These are phyloP conservation scores for Vespertilio murinus DNA, from an alignment of 2,797 vertebrate species.

Conservation along the genomic window DNA sequence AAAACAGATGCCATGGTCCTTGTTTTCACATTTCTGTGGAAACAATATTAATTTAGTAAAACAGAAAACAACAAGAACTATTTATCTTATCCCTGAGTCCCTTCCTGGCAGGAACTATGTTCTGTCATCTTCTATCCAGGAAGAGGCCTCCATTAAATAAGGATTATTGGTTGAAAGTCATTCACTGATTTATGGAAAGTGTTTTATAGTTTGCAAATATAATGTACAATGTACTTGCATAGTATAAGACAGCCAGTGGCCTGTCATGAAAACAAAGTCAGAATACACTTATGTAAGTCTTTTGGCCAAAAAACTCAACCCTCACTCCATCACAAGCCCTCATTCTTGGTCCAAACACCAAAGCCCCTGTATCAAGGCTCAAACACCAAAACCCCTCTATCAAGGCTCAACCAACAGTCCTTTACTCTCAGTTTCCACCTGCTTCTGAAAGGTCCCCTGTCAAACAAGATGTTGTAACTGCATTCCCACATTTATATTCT, in stretches of 20 bases:
- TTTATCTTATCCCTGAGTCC: background rate
- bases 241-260: background rate
- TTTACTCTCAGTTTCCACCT: background rate
- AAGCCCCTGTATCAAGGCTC: background rate
- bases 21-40: slow-evolving; percentile 18
- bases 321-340: background rate
- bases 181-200: background rate
- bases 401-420: background rate
- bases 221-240: background rate
- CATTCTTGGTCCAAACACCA: background rate
- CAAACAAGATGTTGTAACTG: background rate
- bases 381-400: no score
- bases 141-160: slow-evolving; percentile 28
- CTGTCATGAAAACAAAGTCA: slow-evolving; percentile 8
- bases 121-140: background rate
- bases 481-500: background rate
- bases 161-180: background rate
- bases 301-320: background rate
- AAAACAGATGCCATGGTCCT: background rate
- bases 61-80: slow-evolving; percentile 43
- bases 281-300: background rate
- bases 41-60: slow-evolving; percentile 32
- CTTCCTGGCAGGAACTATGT: background rate
- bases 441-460: background rate
- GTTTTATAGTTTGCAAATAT: background rate